These are phyloP conservation scores for Cyphomyrus plagiostoma DNA, from an alignment of 2,113 vertebrate genomes.

Conservation along the genomic window DNA sequence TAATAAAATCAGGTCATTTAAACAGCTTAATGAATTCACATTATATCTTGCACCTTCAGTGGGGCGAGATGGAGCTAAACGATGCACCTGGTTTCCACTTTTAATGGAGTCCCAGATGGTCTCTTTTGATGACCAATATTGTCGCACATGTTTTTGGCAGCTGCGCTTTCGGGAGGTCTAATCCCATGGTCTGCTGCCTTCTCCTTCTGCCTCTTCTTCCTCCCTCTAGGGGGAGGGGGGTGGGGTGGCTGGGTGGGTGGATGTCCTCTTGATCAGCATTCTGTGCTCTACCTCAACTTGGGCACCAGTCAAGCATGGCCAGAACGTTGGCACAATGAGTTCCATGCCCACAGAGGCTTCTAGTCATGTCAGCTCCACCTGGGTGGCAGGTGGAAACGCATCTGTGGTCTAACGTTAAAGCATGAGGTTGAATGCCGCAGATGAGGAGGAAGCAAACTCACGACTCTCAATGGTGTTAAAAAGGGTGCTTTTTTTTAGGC, in stretches of 20 bases:
- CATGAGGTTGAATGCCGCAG: neutral
- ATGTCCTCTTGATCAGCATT: conserved; percentile 11
- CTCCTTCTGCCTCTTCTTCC: neutral
- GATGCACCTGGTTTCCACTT: neutral
- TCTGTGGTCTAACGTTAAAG: neutral
- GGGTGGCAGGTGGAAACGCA: neutral
- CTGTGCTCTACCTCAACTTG: neutral
- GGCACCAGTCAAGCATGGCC: neutral
- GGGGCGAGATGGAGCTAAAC: neutral
- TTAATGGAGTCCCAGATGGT: conserved; percentile 8
- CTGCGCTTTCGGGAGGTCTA: neutral
- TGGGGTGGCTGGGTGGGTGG: neutral
- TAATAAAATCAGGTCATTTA: conserved; percentile 8
- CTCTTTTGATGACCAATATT: conserved; percentile 12
- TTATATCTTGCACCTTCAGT: neutral
- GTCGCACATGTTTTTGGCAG: neutral
- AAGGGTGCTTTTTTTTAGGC: neutral
- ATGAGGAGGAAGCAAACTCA: neutral
- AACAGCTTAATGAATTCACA: conserved; percentile 10
- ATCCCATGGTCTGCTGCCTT: conserved; percentile 1
- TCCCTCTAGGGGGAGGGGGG: neutral
- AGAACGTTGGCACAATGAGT: neutral
- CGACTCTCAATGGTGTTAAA: neutral
- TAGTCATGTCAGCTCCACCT: neutral
- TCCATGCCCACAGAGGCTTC: neutral